These are phyloP conservation scores for Tenthredo scrophulariae DNA, from an alignment of 2,888 invertebrate species.

Conservation along the genomic window DNA sequence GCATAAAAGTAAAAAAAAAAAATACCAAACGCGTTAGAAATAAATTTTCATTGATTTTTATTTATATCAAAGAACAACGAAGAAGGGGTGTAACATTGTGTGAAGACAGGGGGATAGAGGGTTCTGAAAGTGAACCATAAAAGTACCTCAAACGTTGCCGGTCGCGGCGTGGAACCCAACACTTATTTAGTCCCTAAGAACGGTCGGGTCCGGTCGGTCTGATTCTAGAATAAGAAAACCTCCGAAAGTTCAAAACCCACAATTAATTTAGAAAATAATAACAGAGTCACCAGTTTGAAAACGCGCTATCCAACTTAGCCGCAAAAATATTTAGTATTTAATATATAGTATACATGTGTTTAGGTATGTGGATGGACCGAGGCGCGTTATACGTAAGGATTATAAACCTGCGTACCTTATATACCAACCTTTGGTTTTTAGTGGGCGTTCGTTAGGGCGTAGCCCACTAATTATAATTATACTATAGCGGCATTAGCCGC, in stretches of 20 bases:
- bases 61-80: not conserved
- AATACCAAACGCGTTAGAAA: not conserved
- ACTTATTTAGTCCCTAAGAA: constrained; percentile 34
- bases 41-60: not conserved
- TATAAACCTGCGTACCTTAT: not conserved
- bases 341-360: not conserved
- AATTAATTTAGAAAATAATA: constrained; percentile 55
- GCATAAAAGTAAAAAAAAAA: not conserved
- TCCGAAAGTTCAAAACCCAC: constrained; percentile 41
- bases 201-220: not conserved
- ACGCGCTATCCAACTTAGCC: constrained; percentile 38
- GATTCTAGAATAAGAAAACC: constrained; percentile 46
- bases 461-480: constrained; percentile 77
- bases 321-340: constrained; percentile 34
- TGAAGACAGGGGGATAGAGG: not conserved
- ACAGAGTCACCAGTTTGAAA: constrained; percentile 50
- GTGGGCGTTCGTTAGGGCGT: constrained; percentile 76
- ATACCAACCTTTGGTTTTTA: constrained; percentile 59
- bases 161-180: constrained; percentile 19
- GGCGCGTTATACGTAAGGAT: not conserved
- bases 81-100: not conserved
- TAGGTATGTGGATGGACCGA: constrained; percentile 8
- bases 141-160: constrained; percentile 37
- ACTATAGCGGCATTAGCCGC: constrained; percentile 76
- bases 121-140: constrained; percentile 3